Conservation (phyloP, 2,113 vertebrate species). For the Dipodomys ordii region DNA sequence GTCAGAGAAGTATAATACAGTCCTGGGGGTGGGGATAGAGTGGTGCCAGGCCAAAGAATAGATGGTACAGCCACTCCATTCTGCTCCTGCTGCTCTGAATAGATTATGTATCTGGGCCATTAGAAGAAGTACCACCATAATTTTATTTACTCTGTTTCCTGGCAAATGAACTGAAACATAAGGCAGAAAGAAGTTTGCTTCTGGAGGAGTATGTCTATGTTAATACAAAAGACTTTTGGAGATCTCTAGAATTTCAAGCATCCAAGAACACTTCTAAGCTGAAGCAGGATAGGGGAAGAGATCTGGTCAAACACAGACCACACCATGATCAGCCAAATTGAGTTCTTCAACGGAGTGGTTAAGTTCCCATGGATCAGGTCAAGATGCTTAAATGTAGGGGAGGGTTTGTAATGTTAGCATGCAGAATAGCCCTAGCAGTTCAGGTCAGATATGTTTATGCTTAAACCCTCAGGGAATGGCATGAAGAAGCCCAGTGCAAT, state of each 20-base stretch:
- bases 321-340: not conserved
- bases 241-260: constrained; percentile 30
- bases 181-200: constrained; percentile 46
- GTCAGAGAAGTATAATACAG: rapidly evolving
- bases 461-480: not conserved
- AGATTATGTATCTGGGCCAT: not conserved
- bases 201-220: not conserved
- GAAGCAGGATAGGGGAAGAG: not conserved
- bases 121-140: not conserved
- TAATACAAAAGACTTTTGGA: not conserved
- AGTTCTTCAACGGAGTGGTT: not conserved
- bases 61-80: not conserved
- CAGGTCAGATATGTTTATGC: not conserved
- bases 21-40: not conserved
- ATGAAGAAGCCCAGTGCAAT: not conserved
- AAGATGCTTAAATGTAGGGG: not conserved
- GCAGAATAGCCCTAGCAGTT: not conserved
- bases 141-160: constrained; percentile 23
- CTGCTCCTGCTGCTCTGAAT: constrained; percentile 6
- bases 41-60: not conserved
- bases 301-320: not conserved
- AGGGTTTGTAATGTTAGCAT: not conserved
- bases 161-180: not conserved
- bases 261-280: not conserved
- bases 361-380: not conserved